phyloP scores from a whole-genome alignment of 1,140 invertebrate species.

The Sycophaga agraensis region DNA sequence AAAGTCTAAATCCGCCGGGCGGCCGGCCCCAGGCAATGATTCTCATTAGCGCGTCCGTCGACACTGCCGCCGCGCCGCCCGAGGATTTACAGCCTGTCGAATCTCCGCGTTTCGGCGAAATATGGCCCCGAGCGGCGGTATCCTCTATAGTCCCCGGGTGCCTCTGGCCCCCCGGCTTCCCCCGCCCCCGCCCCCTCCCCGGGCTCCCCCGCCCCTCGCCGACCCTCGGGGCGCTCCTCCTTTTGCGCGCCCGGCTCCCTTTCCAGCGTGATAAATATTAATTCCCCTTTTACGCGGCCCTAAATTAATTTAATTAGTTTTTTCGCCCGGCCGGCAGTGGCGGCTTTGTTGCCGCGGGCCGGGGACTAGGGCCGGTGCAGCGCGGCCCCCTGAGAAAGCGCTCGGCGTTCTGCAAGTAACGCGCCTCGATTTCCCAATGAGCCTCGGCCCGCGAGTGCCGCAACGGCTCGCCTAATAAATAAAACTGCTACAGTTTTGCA shows the following conservation, averaged over 20 bases:
- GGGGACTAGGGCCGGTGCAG: too few species aligned
- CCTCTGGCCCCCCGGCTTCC: conserved; percentile 2
- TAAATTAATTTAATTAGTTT: conserved; percentile 30
- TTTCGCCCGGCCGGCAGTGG: neutral
- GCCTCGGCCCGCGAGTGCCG: too few species aligned
- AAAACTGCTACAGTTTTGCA: too few species aligned
- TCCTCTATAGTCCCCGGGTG: conserved; percentile 27
- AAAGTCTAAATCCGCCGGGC: conserved; percentile 19
- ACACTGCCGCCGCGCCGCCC: conserved; percentile 20
- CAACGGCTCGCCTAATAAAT: too few species aligned
- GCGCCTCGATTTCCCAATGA: too few species aligned
- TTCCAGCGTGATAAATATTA: conserved; percentile 23
- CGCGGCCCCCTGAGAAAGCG: too few species aligned
- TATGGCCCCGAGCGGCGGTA: conserved; percentile 27
- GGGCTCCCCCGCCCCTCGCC: conserved; percentile 10
- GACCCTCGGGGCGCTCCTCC: conserved; percentile 10
- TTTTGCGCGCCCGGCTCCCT: neutral
- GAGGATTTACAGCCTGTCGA: conserved; percentile 35
- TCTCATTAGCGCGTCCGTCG: conserved; percentile 35
- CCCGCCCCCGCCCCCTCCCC: conserved; percentile 8
- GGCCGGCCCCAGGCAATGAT: conserved; percentile 20
- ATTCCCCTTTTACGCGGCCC: conserved; percentile 13
- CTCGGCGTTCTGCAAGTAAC: too few species aligned
- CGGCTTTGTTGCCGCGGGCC: neutral
- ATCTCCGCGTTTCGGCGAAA: conserved; percentile 29